Base-by-base conservation (phyloP, 2,113 vertebrate genomes). In the Chamaea fasciata region DNA sequence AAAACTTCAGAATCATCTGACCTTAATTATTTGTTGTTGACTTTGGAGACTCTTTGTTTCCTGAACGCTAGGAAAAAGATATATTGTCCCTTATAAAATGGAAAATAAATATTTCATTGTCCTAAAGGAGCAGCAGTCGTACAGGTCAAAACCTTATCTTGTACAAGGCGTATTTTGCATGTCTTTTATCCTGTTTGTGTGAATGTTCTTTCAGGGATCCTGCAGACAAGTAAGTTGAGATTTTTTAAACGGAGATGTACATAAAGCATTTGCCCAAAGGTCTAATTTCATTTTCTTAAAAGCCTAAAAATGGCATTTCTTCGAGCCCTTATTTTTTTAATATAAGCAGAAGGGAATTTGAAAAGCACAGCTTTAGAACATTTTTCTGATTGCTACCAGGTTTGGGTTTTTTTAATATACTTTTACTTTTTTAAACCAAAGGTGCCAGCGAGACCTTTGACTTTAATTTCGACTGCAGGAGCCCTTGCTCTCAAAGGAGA, bases 1-100 rank as follows among this genome's bases (percentile, higher is more conserved):
- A 93, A 93, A 96, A 95, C 71, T 83, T 75, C 10, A 22, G 20
- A 83, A 83, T 94, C 88, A 84, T 60, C 57, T 93, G 86, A 86
- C 80, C 53, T 27, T 85, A 65, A 49, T 78, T 74, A 85, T 70
- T 90, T 88, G 23, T 41, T 68, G 68, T 9, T 71, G 60, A n/a
- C 60, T 92, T 63, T 12, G 6, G 56, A 60, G 83, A 27, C 35
- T 65, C 68, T 42, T 30, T 78, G 41, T 84, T 89, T 83, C 23
- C 55, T 77, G 28, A 50, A 31, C 0, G 0, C 20, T 33, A 31
- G 26, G 35, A 26, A 31, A 59, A 53, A 62, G 27, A 50, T 49
- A 39, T 28, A 39, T 1, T 52, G 30, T 46, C 13, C 37, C 15
- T 4, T 49, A 6, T 24, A 1, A 33, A 75, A 24, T 17, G 19